Base-by-base conservation (phyloP, 2,797 vertebrate species). In the Anguilla marmorata region DNA sequence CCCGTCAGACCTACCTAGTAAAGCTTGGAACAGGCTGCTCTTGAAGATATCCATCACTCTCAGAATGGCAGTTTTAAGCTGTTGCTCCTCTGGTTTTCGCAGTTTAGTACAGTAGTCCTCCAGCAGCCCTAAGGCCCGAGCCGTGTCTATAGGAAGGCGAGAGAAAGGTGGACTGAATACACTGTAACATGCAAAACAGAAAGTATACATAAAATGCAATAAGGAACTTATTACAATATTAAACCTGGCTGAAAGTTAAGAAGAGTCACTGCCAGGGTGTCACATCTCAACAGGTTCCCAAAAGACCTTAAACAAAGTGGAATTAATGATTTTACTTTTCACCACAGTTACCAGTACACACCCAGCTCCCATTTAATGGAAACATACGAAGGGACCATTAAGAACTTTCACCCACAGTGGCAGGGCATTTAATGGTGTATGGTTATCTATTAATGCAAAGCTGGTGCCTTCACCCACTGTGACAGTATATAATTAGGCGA, bases 31-130 rank as follows among this genome's bases (percentile, higher is more conserved):
- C 91, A 99, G 96, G 93, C 96, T 97, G 95, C 98, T 99, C 92
- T 96, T 97, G 92, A 99, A 98, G 95, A 99, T 97, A 88, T 94
- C 95, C 96, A 98, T 97, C 90, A 99, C 97, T 94, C 97, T 97
- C 94, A 96, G 95, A 93, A 99, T 97, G 94, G 98, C 98, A 92
- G 95, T 96, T 96, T 97, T 98, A 91, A 99, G 95, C 90, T 96
- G 96, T 91, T 97, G 96, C 91, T 99, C 98, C 89, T 98, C 98
- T 0, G 98, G 97, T 89, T 95, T 98, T 92, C 83, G 97, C 89
- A 99, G 95, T 93, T 96, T 98, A 93, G 96, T 96, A 93, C 98
- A 98, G 89, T 98, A 99, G 89, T 99, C 98, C 92, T 99, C 97
- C 94, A 99, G 90, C 88, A 99, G 96, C 89, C 91, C 95, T 91